Evolutionary conservation across 2,113 vertebrate species (phyloP), one percentile per base, ranked within the genome.

Genomic region (Lethenteron reissneri): DNA sequence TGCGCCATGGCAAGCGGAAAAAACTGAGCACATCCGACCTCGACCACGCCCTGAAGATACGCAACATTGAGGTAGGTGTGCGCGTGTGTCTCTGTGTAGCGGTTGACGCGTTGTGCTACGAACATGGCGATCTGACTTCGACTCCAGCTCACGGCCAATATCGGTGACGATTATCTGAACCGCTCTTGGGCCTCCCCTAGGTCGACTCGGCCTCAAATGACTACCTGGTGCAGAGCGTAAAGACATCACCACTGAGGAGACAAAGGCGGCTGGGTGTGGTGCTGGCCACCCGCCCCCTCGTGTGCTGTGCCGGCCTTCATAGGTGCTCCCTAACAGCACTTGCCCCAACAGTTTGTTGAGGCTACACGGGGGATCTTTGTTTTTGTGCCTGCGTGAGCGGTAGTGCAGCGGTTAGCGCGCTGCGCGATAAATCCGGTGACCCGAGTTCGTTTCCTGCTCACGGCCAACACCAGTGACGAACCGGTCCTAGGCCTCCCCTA

Each of bases 1-100:
- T 92, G 89, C 86, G 87, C 76, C 86, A 91, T 70, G 88, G 89
- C 12, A 90, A 88, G 79, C 81, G 89, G 72, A 83, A 86, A 72
- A 89, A 87, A 76, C 82, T 92, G 71, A 87, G 82, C 8, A 90
- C 87, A 68, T 86, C 78, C 56, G 89, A 92, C 77, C 82, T 92
- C 59, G 89, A 92, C 78, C 82, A 86, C 2, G 89, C 89, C 1
- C 82, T 92, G 58, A 91, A 90, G 74, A 78, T 92, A n/a, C 91
- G 88, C 80, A 92, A 90, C 41, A 88, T 92, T 1, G 88, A 92
- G 86, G 89, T 90, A 76, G 79, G 25, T 1, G 69, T 64, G 3
- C 10, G 56, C 3, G 3, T 13, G 1, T 9, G 58, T 57, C 69
- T n/a, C n/a, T 9, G n/a, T 11, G 41, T 11, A 9, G 2, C 41